Evolutionary conservation across 2,888 invertebrate genomes (phyloP).

Genomic region (Clistopyga incitator): DNA sequence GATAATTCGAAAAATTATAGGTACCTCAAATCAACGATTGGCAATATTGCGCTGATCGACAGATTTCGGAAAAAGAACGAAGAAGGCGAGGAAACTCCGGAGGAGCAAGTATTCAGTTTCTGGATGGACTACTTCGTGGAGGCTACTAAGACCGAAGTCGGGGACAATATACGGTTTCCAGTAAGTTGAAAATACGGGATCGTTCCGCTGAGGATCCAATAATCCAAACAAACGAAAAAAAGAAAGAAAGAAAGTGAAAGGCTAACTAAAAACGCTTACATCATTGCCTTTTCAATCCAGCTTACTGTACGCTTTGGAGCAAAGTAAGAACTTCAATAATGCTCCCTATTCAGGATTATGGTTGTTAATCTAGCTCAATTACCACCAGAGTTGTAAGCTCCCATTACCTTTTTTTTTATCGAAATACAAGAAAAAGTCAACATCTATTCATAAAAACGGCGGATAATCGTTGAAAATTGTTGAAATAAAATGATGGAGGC

Average conservation of each 20-base stretch:
- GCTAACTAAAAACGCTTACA: conserved; percentile 68
- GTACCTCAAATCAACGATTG: conserved; percentile 98
- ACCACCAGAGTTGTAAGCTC: neutral
- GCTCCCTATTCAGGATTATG: conserved; percentile 16
- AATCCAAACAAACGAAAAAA: conserved; percentile 67
- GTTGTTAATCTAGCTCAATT: conserved; percentile 24
- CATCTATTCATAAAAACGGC: too few relatives aligned
- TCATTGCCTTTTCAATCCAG: conserved; percentile 73
- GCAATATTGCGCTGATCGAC: conserved; percentile 97
- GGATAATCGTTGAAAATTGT: too few relatives aligned
- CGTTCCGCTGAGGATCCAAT: conserved; percentile 73
- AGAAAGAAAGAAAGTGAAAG: conserved; percentile 72
- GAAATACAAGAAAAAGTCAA: too few relatives aligned
- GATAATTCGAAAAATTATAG: conserved; percentile 78
- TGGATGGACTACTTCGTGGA: conserved; percentile 99
- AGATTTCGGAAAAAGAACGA: conserved; percentile 94
- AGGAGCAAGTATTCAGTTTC: conserved; percentile 96
- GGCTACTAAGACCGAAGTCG: conserved; percentile 93
- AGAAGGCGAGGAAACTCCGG: conserved; percentile 89
- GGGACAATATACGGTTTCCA: conserved; percentile 95
- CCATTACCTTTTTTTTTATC: too few relatives aligned
- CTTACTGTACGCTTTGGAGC: conserved; percentile 74
- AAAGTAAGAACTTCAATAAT: conserved; percentile 73
- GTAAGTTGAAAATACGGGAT: conserved; percentile 85
- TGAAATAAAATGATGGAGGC: too few relatives aligned